Evolutionary conservation across 2,888 invertebrate genomes (phyloP), one percentile per base, ranked within the genome.

Genomic region (Esperia sulphurella): DNA sequence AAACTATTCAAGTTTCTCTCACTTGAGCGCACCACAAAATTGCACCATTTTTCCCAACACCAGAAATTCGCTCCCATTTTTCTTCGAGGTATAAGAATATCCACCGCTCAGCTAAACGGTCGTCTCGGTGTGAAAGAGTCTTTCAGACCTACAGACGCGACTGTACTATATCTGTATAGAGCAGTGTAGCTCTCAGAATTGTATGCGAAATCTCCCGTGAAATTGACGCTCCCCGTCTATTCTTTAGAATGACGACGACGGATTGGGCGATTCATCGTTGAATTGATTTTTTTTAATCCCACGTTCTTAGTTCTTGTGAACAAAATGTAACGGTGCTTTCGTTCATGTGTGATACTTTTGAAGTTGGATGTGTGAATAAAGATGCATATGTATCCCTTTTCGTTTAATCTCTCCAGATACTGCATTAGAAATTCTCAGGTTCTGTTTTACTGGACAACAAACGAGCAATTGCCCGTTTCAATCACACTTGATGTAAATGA

Each of bases 201-300:
- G 73, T 67, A 66, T 76, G 74, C 74, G 75, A 84, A 84, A 84
- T 84, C 83, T 82, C 70, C 77, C 81, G 83, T 85, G 79, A 84
- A 86, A 85, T 86, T 85, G 85, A 84, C 77, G 82, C 72, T 59
- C 68, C 61, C 38, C 41, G 49, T 50, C 53, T 73, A 71, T 77
- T 74, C 73, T 70, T 59, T 65, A 66, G 35, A 21, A 64, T 68
- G 59, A 60, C 54, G 50, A 55, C 60, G 60, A 14, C 37, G 45
- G 40, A 38, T 40, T 8, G 43, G 13, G 33, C 30, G 14, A 45
- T 56, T 59, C 61, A 63, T 61, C 65, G 61, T 55, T 69, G 75
- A 71, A 80, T 77, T 78, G 75, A 77, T 71, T 65, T 77, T 80
- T 70, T 63, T 43, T 43, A 31, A 30, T 13, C 8, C n/a, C 28